phyloP scores from a whole-genome alignment of 1,140 invertebrate genomes.

The Chionoecetes opilio region DNA sequence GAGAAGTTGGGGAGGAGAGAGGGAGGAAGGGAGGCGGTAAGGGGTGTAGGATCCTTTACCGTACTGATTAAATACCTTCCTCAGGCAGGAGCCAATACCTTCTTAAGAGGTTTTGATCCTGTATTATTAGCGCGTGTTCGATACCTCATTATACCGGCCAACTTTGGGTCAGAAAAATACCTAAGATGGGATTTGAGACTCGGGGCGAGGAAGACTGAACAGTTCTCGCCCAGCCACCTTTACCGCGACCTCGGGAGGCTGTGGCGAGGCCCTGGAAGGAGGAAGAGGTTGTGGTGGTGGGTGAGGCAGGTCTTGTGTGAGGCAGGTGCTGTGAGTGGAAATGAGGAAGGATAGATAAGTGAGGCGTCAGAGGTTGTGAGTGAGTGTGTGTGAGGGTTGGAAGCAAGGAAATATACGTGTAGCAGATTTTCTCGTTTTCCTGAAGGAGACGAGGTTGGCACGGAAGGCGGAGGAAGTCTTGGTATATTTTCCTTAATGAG shows the following conservation, averaged over 20 bases:
- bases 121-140: conserved; percentile 76
- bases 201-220: background rate
- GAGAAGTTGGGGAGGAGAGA: background rate
- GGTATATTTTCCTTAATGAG: conserved; percentile 12
- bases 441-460: background rate
- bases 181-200: conserved; percentile 75
- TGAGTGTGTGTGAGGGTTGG: too few species aligned
- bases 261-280: background rate
- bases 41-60: conserved; percentile 63
- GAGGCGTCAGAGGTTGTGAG: too few species aligned
- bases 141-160: conserved; percentile 78
- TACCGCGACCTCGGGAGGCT: background rate
- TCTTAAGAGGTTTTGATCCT: conserved; percentile 78
- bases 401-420: too few species aligned
- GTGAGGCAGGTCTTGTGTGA: background rate
- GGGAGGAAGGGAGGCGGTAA: background rate
- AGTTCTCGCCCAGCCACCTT: background rate
- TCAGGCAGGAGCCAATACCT: conserved; percentile 70
- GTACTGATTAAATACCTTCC: conserved; percentile 78
- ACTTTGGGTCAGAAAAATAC: conserved; percentile 76
- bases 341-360: too few species aligned
- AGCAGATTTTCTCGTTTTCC: conserved; percentile 9
- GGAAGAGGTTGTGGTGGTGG: too few species aligned
- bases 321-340: too few species aligned
- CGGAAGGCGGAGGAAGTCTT: background rate